Evolutionary conservation across 1,140 invertebrate genomes (phyloP).

Genomic region (Pemphigus obesinymphae): DNA sequence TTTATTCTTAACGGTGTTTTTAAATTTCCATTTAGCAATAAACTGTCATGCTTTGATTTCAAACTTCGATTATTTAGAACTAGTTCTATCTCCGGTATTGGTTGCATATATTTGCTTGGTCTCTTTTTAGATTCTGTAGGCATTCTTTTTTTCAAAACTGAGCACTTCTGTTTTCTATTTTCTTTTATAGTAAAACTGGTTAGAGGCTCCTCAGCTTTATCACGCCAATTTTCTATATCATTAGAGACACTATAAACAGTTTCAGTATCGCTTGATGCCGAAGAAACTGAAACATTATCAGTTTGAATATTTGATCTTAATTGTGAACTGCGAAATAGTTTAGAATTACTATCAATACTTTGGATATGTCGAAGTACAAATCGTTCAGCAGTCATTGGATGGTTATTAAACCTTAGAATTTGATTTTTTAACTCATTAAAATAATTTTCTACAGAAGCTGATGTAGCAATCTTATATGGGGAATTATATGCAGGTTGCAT

Average conservation of each 20-base stretch:
- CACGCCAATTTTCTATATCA: not conserved
- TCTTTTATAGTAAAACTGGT: not conserved
- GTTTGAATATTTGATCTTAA: not conserved
- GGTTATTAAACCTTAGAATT: not conserved
- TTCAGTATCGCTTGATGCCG: not conserved
- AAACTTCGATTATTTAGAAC: not conserved
- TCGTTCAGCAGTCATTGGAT: not conserved
- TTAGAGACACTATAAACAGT: not conserved
- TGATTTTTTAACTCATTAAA: too few relatives aligned
- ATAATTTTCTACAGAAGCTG: not conserved
- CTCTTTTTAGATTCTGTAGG: not conserved
- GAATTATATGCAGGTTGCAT: not conserved
- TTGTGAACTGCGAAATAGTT: not conserved
- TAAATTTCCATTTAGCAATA: constrained; percentile 1
- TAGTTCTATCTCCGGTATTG: not conserved
- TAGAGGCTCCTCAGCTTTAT: not conserved
- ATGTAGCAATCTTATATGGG: not conserved
- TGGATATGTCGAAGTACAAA: not conserved
- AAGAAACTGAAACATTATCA: not conserved
- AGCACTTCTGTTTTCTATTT: not conserved
- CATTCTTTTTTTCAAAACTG: not conserved
- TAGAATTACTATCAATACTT: not conserved
- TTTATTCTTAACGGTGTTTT: not conserved
- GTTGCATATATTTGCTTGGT: not conserved
- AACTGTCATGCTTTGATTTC: not conserved